A percentile compares a stretch with the other conserved stretches of the same genome.
phyloP scores from a whole-genome alignment of 2,113 vertebrate genomes.

The Brachyhypopomus occidentalis region DNA sequence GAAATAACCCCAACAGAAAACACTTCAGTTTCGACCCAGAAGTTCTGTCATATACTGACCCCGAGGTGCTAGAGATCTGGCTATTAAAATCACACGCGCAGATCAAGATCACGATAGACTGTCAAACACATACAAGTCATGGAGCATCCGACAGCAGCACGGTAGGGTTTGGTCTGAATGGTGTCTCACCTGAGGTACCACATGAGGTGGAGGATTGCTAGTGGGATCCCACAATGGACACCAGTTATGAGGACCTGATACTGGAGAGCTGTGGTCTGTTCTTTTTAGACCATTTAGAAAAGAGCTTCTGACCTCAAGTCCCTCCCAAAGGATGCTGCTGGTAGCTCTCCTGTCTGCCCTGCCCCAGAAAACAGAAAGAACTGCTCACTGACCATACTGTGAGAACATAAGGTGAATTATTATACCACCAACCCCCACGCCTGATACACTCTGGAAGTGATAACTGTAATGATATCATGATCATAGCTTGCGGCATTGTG shows the following conservation, averaged over 20 bases:
- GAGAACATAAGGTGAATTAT: neutral
- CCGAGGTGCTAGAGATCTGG: conserved; percentile 8
- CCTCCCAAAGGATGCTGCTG: neutral
- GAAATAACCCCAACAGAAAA: conserved; percentile 1
- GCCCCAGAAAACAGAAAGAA: neutral
- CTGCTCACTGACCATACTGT: conserved; percentile 1
- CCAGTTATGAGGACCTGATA: neutral
- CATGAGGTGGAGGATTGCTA: neutral
- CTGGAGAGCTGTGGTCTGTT: neutral
- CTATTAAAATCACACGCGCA: conserved; percentile 34
- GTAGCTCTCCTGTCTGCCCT: neutral
- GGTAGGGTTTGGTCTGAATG: neutral
- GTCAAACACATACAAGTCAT: conserved; percentile 7
- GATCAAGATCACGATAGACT: conserved; percentile 12
- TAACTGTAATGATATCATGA: conserved; percentile 10
- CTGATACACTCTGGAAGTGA: neutral
- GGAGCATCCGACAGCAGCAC: neutral
- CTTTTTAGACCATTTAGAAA: conserved; percentile 4
- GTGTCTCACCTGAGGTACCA: neutral
- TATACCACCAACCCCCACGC: neutral
- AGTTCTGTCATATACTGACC: conserved; percentile 18
- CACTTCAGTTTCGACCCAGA: neutral
- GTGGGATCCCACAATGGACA: neutral
- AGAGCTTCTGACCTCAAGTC: conserved; percentile 1
- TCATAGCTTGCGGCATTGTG: neutral